Evolutionary conservation across 2,113 vertebrate genomes (phyloP).

Genomic region (Clarias macrocephalus): DNA sequence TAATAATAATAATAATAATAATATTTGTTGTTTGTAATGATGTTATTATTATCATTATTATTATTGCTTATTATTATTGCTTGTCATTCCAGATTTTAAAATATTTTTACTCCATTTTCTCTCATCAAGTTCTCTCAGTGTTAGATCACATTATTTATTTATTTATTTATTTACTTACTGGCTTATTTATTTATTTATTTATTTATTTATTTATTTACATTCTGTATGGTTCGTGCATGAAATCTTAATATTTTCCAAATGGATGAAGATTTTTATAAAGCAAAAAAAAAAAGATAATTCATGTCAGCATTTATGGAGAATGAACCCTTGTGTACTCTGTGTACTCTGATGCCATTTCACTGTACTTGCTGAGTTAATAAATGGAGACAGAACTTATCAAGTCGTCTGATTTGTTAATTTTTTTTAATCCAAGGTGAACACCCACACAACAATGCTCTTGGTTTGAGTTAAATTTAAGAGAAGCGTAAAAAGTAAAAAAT

Average conservation of each 20-base stretch:
- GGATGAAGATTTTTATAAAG: conserved; percentile 84
- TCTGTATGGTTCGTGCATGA: conserved; percentile 90
- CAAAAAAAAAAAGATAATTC: conserved; percentile 68
- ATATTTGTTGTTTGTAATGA: not conserved
- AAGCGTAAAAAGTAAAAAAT: not conserved
- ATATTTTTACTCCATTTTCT: conserved; percentile 78
- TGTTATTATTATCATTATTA: not conserved
- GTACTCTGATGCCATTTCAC: conserved; percentile 90
- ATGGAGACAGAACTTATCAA: conserved; percentile 74
- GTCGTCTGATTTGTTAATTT: not conserved
- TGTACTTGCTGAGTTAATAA: conserved; percentile 94
- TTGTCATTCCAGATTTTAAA: conserved; percentile 78
- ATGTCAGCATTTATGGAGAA: conserved; percentile 78
- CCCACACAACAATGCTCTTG: not conserved
- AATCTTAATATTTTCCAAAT: conserved; percentile 85
- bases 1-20: conserved; percentile 1
- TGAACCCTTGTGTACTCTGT: conserved; percentile 94
- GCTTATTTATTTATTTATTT: not conserved
- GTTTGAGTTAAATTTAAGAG: not conserved
- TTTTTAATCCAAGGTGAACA: not conserved
- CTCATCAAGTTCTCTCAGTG: conserved; percentile 74
- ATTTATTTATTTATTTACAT: conserved; percentile 76
- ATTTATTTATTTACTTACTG: conserved; percentile 67
- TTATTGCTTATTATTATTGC: conserved; percentile 70
- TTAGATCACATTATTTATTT: conserved; percentile 64